phyloP scores from a whole-genome alignment of 2,113 vertebrate species.

The Otocyon megalotis region DNA sequence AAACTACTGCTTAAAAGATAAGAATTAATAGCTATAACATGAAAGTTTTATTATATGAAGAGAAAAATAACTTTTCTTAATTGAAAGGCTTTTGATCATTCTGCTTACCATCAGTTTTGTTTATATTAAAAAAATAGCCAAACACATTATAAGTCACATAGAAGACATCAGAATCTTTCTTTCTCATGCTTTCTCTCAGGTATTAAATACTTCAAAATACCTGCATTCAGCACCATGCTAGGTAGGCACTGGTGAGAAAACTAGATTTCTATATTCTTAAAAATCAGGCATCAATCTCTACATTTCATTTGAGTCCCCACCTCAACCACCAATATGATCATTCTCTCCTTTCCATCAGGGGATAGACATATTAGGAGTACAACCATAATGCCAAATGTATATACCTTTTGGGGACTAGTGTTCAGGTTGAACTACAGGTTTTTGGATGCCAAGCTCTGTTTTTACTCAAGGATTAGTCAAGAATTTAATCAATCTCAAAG shows the following conservation, averaged over 20 bases:
- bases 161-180: neutral
- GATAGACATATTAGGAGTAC: neutral
- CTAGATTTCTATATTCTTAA: neutral
- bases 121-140: slow-evolving; percentile 19
- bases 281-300: neutral
- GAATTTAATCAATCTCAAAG: neutral
- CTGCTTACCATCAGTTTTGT: neutral
- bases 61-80: slow-evolving; percentile 37
- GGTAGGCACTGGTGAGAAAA: neutral
- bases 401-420: neutral
- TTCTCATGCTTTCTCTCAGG: neutral
- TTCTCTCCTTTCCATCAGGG: neutral
- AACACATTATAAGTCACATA: neutral
- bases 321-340: neutral
- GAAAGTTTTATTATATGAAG: slow-evolving; percentile 9
- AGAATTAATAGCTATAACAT: slow-evolving; percentile 7
- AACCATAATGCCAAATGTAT: neutral
- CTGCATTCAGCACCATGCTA: neutral
- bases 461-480: slow-evolving; percentile 36
- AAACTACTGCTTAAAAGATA: slow-evolving; percentile 28
- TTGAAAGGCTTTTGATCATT: neutral
- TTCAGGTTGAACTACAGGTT: neutral
- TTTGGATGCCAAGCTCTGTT: neutral
- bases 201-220: slow-evolving; percentile 44
- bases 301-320: neutral